Percentiles rank a stretch among this genome's conserved stretches.
phyloP scores from a whole-genome alignment of 2,113 vertebrate species.

The Camarhynchus parvulus region DNA sequence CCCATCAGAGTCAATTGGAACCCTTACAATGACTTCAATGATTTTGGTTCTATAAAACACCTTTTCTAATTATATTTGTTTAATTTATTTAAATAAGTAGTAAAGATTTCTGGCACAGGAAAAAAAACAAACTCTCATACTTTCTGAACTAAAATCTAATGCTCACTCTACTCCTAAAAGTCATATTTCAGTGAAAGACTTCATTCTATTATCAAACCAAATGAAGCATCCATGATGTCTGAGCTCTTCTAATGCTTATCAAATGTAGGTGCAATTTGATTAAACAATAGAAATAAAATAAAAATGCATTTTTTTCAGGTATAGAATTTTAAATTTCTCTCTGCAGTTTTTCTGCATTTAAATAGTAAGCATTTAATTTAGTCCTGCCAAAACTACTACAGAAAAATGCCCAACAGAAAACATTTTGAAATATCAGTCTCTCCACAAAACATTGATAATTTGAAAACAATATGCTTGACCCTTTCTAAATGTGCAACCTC shows the following conservation, averaged over 20 bases:
- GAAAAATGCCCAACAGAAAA: background rate
- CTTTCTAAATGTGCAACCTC: conserved; percentile 20
- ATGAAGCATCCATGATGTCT: background rate
- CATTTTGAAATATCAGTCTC: background rate
- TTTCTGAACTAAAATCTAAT: background rate
- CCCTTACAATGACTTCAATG: background rate
- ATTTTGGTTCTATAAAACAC: background rate
- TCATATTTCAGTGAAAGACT: background rate
- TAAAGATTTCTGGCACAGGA: background rate
- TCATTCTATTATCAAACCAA: background rate
- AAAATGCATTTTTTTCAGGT: background rate
- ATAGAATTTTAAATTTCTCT: background rate
- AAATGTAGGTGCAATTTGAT: background rate
- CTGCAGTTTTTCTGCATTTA: background rate
- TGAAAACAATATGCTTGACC: conserved; percentile 28
- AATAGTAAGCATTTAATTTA: background rate
- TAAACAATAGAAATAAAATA: background rate
- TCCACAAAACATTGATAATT: conserved; percentile 9
- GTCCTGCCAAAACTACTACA: background rate
- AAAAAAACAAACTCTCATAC: background rate
- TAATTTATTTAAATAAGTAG: background rate
- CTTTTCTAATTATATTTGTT: background rate
- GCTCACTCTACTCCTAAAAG: background rate
- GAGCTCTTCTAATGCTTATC: background rate
- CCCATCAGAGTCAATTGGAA: background rate